phyloP scores from a whole-genome alignment of 1,140 invertebrate genomes.

The Ceratina japonica region DNA sequence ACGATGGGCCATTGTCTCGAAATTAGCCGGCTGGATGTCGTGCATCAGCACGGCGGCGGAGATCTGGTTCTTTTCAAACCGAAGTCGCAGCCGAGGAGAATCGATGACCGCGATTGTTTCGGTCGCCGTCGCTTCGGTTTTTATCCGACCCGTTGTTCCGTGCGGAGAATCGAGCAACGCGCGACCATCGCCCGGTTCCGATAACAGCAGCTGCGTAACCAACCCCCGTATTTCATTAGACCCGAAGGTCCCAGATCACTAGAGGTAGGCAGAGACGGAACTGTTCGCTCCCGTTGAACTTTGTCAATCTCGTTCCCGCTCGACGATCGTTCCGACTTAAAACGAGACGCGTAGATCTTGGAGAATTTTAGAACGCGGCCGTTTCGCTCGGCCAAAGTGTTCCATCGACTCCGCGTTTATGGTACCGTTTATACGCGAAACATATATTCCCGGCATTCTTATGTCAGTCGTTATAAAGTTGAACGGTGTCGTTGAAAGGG shows the following conservation, averaged over 20 bases:
- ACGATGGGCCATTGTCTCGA: conserved; percentile 60
- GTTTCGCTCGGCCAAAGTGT: conserved; percentile 6
- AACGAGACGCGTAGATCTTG: conserved; percentile 17
- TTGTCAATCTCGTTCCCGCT: conserved; percentile 8
- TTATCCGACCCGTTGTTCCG: conserved; percentile 1
- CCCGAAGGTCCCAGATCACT: too few relatives aligned
- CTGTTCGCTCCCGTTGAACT: conserved; percentile 28
- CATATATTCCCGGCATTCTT: conserved; percentile 21
- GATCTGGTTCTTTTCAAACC: background rate
- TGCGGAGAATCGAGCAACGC: background rate
- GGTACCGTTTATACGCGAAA: conserved; percentile 22
- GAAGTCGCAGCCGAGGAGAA: conserved; percentile 8
- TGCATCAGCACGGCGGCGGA: conserved; percentile 24
- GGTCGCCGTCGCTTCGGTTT: conserved; percentile 8
- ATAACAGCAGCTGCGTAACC: too few relatives aligned
- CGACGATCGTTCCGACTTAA: conserved; percentile 21
- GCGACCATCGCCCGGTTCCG: background rate
- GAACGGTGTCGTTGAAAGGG: conserved; percentile 3
- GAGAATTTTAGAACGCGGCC: background rate
- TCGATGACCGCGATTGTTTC: conserved; percentile 39
- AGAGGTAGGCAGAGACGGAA: conserved; percentile 2
- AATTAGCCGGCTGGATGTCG: conserved; percentile 57
- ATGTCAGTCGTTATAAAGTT: conserved; percentile 29
- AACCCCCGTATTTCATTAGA: conserved; percentile 26
- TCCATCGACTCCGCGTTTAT: conserved; percentile 32